Evolutionary conservation across 1,140 invertebrate species (phyloP).

Genomic region (Cataglyphis hispanica): DNA sequence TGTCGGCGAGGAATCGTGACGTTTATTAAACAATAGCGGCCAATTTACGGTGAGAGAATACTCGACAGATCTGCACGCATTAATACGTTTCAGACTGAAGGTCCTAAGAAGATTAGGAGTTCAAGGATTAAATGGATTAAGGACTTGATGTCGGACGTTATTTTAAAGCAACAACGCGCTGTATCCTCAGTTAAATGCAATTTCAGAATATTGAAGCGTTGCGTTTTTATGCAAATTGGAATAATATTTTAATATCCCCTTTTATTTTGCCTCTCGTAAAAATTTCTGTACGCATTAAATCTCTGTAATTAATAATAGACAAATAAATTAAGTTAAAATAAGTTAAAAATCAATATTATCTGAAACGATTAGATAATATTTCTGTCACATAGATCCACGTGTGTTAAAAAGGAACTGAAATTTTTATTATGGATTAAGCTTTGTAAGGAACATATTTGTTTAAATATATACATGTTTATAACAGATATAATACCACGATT

Average conservation of each 20-base stretch:
- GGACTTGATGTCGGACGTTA: conserved; percentile 65
- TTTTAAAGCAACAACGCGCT: conserved; percentile 56
- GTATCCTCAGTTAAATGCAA: conserved; percentile 64
- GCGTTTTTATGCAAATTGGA: background rate
- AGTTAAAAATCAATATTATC: background rate
- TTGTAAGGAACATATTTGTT: background rate
- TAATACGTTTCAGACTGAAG: conserved; percentile 61
- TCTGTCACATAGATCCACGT: background rate
- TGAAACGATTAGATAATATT: background rate
- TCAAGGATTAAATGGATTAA: conserved; percentile 70
- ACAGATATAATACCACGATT: background rate
- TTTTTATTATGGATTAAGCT: background rate
- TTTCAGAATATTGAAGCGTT: conserved; percentile 38
- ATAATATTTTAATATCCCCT: conserved; percentile 15
- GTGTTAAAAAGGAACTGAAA: too few relatives aligned
- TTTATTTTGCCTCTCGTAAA: conserved; percentile 3
- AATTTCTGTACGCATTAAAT: background rate
- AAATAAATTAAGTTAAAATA: too few relatives aligned
- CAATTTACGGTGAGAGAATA: conserved; percentile 2
- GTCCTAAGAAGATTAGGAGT: conserved; percentile 70
- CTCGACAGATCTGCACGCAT: conserved; percentile 57
- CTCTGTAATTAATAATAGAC: background rate
- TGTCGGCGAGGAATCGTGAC: background rate
- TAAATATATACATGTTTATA: background rate
- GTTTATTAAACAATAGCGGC: conserved; percentile 35